Conservation (phyloP, 2,888 invertebrate species). For the Eucriotettix oculatus region DNA sequence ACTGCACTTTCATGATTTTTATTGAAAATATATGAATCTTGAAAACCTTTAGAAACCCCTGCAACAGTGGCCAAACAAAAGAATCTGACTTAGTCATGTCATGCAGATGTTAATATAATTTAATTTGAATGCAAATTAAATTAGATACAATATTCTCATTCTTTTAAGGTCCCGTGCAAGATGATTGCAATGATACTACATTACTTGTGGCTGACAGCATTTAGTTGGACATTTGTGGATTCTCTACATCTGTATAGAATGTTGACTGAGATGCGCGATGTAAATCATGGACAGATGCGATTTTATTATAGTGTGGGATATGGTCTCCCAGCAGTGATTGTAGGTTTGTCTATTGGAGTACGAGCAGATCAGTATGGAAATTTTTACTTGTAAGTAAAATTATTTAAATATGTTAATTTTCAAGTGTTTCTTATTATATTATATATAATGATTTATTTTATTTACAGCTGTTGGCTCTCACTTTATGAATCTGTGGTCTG, state of each 20-base stretch:
- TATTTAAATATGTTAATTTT: not conserved
- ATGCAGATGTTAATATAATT: not conserved
- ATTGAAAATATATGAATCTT: too few relatives aligned
- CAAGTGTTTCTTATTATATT: not conserved
- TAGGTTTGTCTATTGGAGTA: constrained; percentile 81
- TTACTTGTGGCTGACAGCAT: constrained; percentile 81
- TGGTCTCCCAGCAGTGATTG: constrained; percentile 78
- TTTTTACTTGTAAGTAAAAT: constrained; percentile 65
- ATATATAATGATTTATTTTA: not conserved
- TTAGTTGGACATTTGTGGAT: constrained; percentile 85
- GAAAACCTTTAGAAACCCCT: too few relatives aligned
- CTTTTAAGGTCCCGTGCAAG: constrained; percentile 60
- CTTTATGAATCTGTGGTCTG: constrained; percentile 87
- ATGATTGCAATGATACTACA: constrained; percentile 79
- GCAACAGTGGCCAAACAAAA: too few relatives aligned
- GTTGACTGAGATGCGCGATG: constrained; percentile 88
- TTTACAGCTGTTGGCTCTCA: constrained; percentile 80
- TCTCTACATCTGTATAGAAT: constrained; percentile 85
- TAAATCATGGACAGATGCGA: constrained; percentile 84
- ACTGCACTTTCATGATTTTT: too few relatives aligned
- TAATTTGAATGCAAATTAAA: not conserved
- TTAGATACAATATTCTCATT: not conserved
- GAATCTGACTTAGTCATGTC: too few relatives aligned
- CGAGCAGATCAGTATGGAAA: constrained; percentile 91
- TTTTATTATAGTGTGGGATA: constrained; percentile 88